Evolutionary conservation across 2,888 invertebrate species (phyloP).

Genomic region (Neoitamus cyanurus): DNA sequence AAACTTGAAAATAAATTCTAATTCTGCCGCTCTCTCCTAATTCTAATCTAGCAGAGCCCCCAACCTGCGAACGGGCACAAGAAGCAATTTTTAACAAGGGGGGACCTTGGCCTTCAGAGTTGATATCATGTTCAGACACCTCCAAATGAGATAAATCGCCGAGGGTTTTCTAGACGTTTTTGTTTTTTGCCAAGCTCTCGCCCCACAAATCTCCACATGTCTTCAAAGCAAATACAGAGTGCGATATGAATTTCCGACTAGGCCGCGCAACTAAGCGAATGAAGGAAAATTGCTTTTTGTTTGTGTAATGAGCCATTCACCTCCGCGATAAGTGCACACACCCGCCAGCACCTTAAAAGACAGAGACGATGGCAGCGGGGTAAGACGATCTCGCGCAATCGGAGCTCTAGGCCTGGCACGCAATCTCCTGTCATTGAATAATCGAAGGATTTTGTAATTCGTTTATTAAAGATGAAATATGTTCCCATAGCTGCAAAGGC

Average conservation of each 20-base stretch:
- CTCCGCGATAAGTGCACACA: neutral
- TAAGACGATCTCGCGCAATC: neutral
- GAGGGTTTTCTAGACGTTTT: neutral
- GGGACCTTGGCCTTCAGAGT: neutral
- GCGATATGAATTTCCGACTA: neutral
- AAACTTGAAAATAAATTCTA: no score
- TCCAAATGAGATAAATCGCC: neutral
- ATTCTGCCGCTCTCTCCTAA: no score
- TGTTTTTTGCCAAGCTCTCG: neutral
- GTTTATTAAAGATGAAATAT: neutral
- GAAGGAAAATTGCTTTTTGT: neutral
- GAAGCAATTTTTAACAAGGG: neutral
- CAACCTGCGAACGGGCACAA: neutral
- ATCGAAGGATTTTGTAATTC: constrained; percentile 5
- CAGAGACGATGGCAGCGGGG: neutral
- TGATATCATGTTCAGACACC: neutral
- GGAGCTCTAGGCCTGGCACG: neutral
- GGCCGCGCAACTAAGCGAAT: neutral
- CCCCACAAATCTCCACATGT: neutral
- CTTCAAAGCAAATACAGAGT: neutral
- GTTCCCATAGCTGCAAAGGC: neutral
- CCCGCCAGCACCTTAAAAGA: neutral
- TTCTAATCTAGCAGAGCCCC: neutral
- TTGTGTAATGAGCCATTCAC: constrained; percentile 5
- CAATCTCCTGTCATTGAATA: constrained; percentile 5